These are phyloP conservation scores for Macrophya alboannulata DNA, from an alignment of 2,888 invertebrate species.

Conservation along the genomic window DNA sequence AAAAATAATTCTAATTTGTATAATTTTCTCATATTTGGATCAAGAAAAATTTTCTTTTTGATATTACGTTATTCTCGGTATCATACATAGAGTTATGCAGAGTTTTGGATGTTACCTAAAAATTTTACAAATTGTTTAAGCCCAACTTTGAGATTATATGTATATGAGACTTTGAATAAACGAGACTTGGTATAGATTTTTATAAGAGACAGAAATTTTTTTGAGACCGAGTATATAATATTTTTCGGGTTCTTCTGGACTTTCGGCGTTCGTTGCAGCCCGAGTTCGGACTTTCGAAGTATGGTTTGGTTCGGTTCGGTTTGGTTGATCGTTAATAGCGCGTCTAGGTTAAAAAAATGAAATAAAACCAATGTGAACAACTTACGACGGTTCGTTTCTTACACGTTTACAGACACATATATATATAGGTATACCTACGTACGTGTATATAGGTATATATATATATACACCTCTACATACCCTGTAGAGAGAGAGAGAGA, in stretches of 20 bases:
- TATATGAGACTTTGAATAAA: conserved; percentile 19
- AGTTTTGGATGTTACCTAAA: neutral
- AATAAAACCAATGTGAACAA: conserved; percentile 50
- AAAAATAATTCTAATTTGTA: no score
- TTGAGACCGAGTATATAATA: conserved; percentile 17
- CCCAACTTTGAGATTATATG: neutral
- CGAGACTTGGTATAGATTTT: neutral
- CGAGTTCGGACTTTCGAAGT: conserved; percentile 15
- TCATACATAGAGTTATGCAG: neutral
- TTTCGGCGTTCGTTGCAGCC: conserved; percentile 8
- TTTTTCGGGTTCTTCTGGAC: conserved; percentile 26
- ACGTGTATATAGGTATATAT: neutral
- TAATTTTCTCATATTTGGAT: no score
- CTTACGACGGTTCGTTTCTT: conserved; percentile 33
- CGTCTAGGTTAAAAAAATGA: conserved; percentile 53
- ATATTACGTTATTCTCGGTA: neutral
- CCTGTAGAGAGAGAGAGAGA: conserved; percentile 62
- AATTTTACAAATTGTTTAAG: neutral
- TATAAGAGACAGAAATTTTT: neutral
- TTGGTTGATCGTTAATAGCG: conserved; percentile 54
- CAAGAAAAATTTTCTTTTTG: no score
- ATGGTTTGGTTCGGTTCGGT: neutral
- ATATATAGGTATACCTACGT: neutral
- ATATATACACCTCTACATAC: no score
- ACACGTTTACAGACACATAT: neutral